Base-by-base conservation (phyloP, 2,113 vertebrate species). In the Otolemur garnettii region DNA sequence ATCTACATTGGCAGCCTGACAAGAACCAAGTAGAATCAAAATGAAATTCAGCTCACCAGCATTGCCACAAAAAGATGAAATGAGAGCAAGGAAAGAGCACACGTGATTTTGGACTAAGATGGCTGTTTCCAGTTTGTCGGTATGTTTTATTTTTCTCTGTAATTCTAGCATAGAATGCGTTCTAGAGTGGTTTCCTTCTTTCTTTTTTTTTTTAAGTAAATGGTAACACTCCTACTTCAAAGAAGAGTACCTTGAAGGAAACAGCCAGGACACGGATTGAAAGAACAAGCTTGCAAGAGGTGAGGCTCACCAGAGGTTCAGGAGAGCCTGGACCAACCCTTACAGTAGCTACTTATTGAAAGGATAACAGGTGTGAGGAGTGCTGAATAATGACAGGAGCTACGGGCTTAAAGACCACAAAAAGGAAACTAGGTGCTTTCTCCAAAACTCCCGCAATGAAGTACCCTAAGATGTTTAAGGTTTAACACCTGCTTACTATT, bases 1-100 rank as follows among this genome's bases (percentile, higher is more conserved):
- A 83, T 78, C 5, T 85, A 77, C 17, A 90, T 90, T 92, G 50
- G 38, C 79, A 90, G 21, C 30, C 77, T 83, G 26, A 71, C n/a
- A 78, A 78, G 90, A 90, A 94, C 12, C 15, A 90, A 64, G 12
- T 60, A 85, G 53, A 78, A 87, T 90, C 24, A 82, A 96, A 96
- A 64, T 64, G 79, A 90, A 94, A 88, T 96, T 86, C 11, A 92
- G 81, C 78, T 90, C 71, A 92, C 42, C 71, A 88, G 26, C n/a
- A 75, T 62, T 81, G 86, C 35, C n/a, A 90, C 87, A 89, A 75
- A 89, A 92, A 64, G 69, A 78, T 50, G 91, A 91, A 71, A 94
- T 86, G n/a, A 81, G 69, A 82, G 57, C 17, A 42, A 86, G 45
- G 12, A 69, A 89, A 64, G 26, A 78, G 35, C 17, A 87, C 26